These are phyloP conservation scores for Oncorhynchus nerka DNA, from an alignment of 2,113 vertebrate species.

Conservation along the genomic window DNA sequence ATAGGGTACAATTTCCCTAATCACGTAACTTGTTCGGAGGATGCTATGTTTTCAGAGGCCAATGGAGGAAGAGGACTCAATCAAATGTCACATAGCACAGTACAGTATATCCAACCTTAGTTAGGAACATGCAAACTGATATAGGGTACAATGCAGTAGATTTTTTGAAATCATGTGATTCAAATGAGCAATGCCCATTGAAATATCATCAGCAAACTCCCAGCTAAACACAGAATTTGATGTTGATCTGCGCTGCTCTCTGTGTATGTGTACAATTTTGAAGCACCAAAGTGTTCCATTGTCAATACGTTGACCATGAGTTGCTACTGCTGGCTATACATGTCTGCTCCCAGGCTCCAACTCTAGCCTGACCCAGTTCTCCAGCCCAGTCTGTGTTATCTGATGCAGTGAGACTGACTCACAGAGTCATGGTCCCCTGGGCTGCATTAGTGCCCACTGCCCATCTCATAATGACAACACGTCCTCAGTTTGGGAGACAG, in stretches of 20 bases:
- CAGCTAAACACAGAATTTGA: background rate
- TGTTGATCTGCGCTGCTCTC: background rate
- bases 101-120: background rate
- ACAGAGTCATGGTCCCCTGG: background rate
- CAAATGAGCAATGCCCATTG: no score
- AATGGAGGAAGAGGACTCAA: no score
- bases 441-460: conserved; percentile 5
- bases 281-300: background rate
- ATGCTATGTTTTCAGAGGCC: background rate
- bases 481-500: background rate
- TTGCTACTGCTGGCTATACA: background rate
- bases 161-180: no score
- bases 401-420: background rate
- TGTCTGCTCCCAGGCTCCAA: background rate
- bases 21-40: background rate
- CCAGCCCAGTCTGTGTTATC: background rate
- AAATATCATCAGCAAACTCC: background rate
- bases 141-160: no score
- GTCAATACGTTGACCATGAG: background rate
- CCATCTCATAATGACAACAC: background rate
- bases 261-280: background rate
- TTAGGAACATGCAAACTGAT: no score
- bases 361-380: background rate
- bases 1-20: background rate
- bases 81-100: no score